Base-by-base conservation (phyloP, 2,888 invertebrate genomes). In the Hofmannophila pseudospretella region DNA sequence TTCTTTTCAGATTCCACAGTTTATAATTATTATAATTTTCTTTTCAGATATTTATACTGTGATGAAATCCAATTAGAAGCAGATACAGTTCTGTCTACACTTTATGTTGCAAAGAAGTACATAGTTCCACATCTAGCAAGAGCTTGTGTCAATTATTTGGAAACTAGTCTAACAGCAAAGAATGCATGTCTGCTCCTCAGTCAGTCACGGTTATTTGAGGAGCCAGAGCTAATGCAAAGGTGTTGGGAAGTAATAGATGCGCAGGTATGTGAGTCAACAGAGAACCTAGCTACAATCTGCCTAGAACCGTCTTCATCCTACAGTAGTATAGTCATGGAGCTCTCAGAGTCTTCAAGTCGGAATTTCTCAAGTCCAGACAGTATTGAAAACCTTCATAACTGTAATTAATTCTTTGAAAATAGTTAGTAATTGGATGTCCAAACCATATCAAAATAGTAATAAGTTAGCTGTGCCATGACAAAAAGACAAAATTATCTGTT, bases 221-320 rank as follows among this genome's bases (percentile, higher is more conserved):
- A 98, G 81, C 96, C 96, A 40, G 97, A 98, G 72, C 89, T 98
- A 56, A 97, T 97, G 96, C 95, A 96, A 80, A 90, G 96, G 55
- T 97, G 97, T 88, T 97, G 96, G 96, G 96, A 97, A 89, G 97
- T 98, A 45, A 97, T 98, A 71, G 98, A 98, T 86, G 98, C 98
- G 37, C 95, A 95, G 94, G 95, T 95, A 91, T 84, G 86, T 86
- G 79, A 80, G 55, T 82, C 90, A 12, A 78, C 80, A 39, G 85
- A 86, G 59, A 91, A 87, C 65, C 78, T 85, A 57, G 58, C 75
- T 25, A 72, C 73, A 34, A 66, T 82, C 49, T 69, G 73, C 55
- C 62, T 84, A 43, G 74, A 81, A 54, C 70, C 66, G 46, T 79
- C 84, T 37, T 77, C 84, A 22, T 85, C 84, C 9, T 82, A 77